Evolutionary conservation across 2,888 invertebrate genomes (phyloP).

Genomic region (Scaptomyza flava): DNA sequence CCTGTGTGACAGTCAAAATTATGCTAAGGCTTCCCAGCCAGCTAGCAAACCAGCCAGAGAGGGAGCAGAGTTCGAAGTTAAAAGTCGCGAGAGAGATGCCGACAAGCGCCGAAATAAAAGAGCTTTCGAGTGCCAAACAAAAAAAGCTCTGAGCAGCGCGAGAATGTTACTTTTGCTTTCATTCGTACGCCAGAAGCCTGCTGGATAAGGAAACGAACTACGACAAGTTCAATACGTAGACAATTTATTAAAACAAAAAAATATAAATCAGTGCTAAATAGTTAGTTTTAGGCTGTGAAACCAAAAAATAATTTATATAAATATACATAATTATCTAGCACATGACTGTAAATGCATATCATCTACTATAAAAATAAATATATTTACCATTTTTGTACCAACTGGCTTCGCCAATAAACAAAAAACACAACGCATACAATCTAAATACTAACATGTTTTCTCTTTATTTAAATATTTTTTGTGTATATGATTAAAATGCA

Average conservation of each 20-base stretch:
- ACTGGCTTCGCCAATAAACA: too few species aligned
- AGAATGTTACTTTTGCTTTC: conserved; percentile 47
- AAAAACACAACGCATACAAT: neutral
- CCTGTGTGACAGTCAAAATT: conserved; percentile 49
- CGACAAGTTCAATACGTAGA: neutral
- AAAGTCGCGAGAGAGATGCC: conserved; percentile 42
- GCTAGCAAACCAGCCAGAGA: neutral
- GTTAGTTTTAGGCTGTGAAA: too few species aligned
- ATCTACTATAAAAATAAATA: too few species aligned
- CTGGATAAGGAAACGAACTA: conserved; percentile 1
- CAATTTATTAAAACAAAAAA: neutral
- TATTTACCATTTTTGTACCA: too few species aligned
- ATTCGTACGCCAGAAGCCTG: conserved; percentile 17
- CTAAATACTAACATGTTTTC: conserved; percentile 68
- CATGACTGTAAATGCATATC: too few species aligned
- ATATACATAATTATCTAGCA: too few species aligned
- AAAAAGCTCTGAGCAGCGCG: conserved; percentile 45
- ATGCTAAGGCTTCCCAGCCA: conserved; percentile 37
- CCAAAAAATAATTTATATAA: too few species aligned
- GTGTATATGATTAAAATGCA: conserved; percentile 75
- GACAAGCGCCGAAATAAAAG: conserved; percentile 23
- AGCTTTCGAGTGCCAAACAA: conserved; percentile 49
- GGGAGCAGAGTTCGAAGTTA: conserved; percentile 54
- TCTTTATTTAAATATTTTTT: conserved; percentile 75
- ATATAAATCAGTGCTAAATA: too few species aligned